phyloP scores from a whole-genome alignment of 92 coral and sea anemone species.

The Phenganax stokvisi region DNA sequence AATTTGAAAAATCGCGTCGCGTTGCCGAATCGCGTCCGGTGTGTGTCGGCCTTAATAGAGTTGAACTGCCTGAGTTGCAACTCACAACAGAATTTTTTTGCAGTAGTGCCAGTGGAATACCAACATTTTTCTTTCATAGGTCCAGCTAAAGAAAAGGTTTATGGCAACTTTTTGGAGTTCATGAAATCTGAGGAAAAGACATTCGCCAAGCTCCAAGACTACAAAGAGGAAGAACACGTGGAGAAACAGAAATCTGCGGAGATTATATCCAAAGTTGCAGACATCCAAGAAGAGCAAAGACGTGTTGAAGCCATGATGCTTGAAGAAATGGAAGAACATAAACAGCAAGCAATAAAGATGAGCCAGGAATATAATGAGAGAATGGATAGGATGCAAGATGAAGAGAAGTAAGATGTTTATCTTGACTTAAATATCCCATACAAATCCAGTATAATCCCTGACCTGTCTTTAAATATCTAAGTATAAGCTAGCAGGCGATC shows the following conservation, averaged over 20 bases:
- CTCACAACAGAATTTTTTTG: not conserved
- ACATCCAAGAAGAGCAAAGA: constrained; percentile 3
- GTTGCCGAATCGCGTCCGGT: too few relatives aligned
- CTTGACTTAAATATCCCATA: too few relatives aligned
- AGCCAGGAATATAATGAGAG: constrained; percentile 18
- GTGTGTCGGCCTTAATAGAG: too few relatives aligned
- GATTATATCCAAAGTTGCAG: constrained; percentile 6
- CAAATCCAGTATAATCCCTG: too few relatives aligned
- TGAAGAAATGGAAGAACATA: constrained; percentile 38
- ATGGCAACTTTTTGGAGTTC: constrained; percentile 11
- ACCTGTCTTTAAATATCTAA: too few relatives aligned
- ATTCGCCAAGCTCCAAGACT: constrained; percentile 25
- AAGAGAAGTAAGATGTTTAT: constrained; percentile 17
- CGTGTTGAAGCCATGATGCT: constrained; percentile 20
- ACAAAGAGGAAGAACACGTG: constrained; percentile 8
- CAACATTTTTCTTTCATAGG: not conserved
- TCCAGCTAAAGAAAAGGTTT: constrained; percentile 28
- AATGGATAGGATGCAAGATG: constrained; percentile 30
- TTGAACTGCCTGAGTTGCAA: not conserved
- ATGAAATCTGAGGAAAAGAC: constrained; percentile 25
- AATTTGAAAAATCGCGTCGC: too few relatives aligned
- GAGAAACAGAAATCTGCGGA: constrained; percentile 24
- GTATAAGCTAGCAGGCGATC: too few relatives aligned
- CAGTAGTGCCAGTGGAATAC: not conserved
- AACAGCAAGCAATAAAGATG: constrained; percentile 32